These are phyloP conservation scores for Parnassius mnemosyne DNA, from an alignment of 2,888 invertebrate genomes.

Conservation along the genomic window DNA sequence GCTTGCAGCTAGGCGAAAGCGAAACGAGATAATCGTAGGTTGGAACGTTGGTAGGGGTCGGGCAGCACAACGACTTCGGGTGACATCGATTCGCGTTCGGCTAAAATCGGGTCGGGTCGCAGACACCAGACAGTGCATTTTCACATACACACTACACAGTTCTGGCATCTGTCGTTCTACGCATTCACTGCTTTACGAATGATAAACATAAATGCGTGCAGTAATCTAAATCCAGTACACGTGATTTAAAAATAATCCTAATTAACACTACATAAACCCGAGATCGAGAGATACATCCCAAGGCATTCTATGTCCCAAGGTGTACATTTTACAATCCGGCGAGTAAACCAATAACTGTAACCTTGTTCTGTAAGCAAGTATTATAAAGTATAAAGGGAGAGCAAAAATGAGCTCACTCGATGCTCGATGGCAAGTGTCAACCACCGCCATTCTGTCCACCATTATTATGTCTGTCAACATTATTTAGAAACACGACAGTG, in stretches of 20 bases:
- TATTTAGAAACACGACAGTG: too few relatives aligned
- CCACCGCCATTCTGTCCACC: too few relatives aligned
- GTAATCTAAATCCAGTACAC: background rate
- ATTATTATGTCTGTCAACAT: too few relatives aligned
- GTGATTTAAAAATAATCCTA: background rate
- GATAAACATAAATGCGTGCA: slow-evolving; percentile 15
- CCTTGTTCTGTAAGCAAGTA: too few relatives aligned
- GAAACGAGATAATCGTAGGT: slow-evolving; percentile 43
- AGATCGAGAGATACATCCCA: too few relatives aligned
- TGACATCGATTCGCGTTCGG: slow-evolving; percentile 74
- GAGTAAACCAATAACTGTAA: too few relatives aligned
- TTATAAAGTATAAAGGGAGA: too few relatives aligned
- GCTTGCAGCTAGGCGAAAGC: slow-evolving; percentile 61
- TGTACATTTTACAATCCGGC: too few relatives aligned
- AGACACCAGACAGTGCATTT: slow-evolving; percentile 53
- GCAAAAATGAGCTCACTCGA: too few relatives aligned
- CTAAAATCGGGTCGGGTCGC: slow-evolving; percentile 47
- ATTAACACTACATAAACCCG: background rate
- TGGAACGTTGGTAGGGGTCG: slow-evolving; percentile 43
- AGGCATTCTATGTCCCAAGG: too few relatives aligned
- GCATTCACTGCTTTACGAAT: background rate
- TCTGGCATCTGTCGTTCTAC: slow-evolving; percentile 2
- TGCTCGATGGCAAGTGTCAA: too few relatives aligned
- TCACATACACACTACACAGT: background rate
- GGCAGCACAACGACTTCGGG: slow-evolving; percentile 53